Base-by-base conservation (phyloP, 2,113 vertebrate genomes). In the Parotia lawesii region DNA sequence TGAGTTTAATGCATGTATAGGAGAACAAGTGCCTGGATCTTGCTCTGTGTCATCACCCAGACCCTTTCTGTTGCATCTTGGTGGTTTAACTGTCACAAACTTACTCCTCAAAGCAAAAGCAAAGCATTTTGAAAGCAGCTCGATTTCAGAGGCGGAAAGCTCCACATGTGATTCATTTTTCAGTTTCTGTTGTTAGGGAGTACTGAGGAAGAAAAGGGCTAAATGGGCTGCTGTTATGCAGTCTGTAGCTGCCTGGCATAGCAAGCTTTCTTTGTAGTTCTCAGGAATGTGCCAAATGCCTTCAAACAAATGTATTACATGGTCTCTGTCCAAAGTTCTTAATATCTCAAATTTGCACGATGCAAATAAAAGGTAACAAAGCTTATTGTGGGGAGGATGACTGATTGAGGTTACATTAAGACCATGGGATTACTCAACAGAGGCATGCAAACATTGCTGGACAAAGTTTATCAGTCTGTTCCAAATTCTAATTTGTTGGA, bases 401-500 rank as follows among this genome's bases (percentile, higher is more conserved):
- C 48, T 86, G 61, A 86, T 27, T 67, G 62, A 75, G 89, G 76
- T 81, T 86, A 86, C 83, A 70, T 81, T 91, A 69, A 75, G 33
- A 86, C 33, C 69, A 75, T 57, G 48, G 75, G 82, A 91, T 91
- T 91, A 91, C 83, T 86, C 82, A 91, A 81, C 48, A 86, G 76
- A 70, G 62, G 48, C 83, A 31, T 69, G 62, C 82, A 86, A 75
- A 86, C 83, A 91, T 75, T 1, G 2, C 86, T 91, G 93, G 76
- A 93, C 73, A 84, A 94, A 92, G 90, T 94, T 95, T 95, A 93
- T 93, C 93, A 45, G 77, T 65, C 89, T 86, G 81, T 96, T 97
- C 92, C 96, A 96, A 93, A 96, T 94, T 94, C 95, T 93, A 61
- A 91, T 96, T 96, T 96, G 94, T 90, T 83, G 75, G 84, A 95